Evolutionary conservation across 2,797 vertebrate species (phyloP), one percentile per base, ranked within the genome.

Genomic region (Jordanella pulchra): DNA sequence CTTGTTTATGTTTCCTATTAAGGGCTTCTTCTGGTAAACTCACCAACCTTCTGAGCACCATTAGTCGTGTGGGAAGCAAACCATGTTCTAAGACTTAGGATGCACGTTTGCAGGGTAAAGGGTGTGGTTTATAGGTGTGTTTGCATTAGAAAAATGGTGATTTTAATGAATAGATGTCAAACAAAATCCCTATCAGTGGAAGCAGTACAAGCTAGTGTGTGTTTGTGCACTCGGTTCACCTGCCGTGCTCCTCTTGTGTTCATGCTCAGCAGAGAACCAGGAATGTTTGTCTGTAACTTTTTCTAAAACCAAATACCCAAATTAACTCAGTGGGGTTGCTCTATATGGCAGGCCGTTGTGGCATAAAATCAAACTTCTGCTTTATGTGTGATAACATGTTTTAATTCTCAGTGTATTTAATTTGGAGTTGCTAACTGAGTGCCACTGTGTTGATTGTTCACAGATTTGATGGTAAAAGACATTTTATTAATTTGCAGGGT

Each of bases 311-410:
- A 76, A 83, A 90, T 9, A 91, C 90, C 82, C 84, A 66, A 83
- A 88, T 58, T 90, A 90, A 90, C 87, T 88, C 85, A 60, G 75
- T 77, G 82, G 80, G 86, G 84, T 87, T 85, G 87, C 76, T 2
- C 23, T 0, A 1, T 51, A n/a, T 51, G 28, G 55, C 55, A 58
- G 27, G 17, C 55, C 10, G 6, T 32, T 30, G 9, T 58, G 10
- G 21, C 28, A 32, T 58, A 58, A 32, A 32, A 58, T 58, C 17
- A 58, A 58, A 32, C 55, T 58, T 1, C 7, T 0, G 15, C 18
- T 9, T 15, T n/a, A 25, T 17, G 17, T 28, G 32, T 23, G 23
- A 61, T 23, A 7, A 61, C 32, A 23, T 39, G 21, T 61, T 61
- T 39, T 61, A 61, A 18, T 23, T 23, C 18, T 39, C 32, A 12